Conservation (phyloP, 2,888 invertebrate species). For the Conistra vaccinii region DNA sequence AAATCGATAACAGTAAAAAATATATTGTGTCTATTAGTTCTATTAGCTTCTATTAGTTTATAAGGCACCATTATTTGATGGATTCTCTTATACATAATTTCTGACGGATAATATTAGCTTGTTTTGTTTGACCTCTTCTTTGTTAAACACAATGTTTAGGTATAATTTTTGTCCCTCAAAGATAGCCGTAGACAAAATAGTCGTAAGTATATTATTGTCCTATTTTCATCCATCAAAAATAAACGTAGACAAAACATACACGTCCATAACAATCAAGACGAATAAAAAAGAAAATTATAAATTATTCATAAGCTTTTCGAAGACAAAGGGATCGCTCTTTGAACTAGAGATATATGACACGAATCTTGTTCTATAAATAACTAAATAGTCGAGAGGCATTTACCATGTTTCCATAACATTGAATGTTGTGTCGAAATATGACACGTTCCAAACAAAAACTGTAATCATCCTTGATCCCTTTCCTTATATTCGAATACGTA, state of each 20-base stretch:
- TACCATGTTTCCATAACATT: constrained; percentile 19
- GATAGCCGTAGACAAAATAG: neutral
- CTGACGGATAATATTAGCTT: neutral
- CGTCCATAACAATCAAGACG: neutral
- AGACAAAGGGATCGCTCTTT: constrained; percentile 14
- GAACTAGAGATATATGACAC: constrained; percentile 21
- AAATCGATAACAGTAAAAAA: too few species aligned
- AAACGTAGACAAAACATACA: neutral
- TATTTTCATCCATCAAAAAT: neutral
- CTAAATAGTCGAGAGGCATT: constrained; percentile 13
- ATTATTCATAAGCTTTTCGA: constrained; percentile 14
- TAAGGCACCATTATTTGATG: neutral
- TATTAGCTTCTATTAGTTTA: neutral
- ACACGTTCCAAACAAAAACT: constrained; percentile 36
- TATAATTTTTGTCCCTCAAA: neutral
- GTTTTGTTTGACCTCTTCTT: neutral
- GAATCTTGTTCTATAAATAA: constrained; percentile 32
- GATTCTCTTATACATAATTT: neutral
- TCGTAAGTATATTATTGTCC: neutral
- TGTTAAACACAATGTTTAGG: neutral
- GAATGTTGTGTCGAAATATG: constrained; percentile 41
- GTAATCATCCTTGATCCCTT: constrained; percentile 58
- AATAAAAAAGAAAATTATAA: neutral
- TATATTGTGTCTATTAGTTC: too few species aligned
- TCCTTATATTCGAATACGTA: constrained; percentile 33